Base-by-base conservation (phyloP, 30 jellyfish, hydroid and myxozoan genomes). In the Aurelia sp. region DNA sequence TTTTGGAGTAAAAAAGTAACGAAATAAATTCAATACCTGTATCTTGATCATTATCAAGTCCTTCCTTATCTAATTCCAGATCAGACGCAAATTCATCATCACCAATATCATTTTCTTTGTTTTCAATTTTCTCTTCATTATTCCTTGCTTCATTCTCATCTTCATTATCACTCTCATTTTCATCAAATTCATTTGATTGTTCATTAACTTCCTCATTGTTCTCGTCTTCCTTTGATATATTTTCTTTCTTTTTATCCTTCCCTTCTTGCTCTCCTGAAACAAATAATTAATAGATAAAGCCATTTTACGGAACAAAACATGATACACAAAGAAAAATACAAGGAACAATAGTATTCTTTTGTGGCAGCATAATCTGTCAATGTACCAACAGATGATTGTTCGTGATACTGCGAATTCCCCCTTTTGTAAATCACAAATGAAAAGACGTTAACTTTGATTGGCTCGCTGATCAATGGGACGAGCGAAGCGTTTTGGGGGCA, bases 181-280 rank as follows among this genome's bases (percentile, higher is more conserved):
- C 87, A 68, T 48, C 61, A 55, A 41, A 19, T 80, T 94, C 96
- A 22, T 83, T 88, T 20, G 88, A 48, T 18, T 51, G 10, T 40
- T 73, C 93, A 35, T 91, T 86, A 16, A 50, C 89, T 18, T 84
- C 82, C 20, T 63, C 62, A 18, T 47, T 72, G 15, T 58, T 76
- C 35, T 81, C 82, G 30, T 63, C 85, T 52, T 85, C 81, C 2
- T 72, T 63, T 21, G 50, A 13, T 8, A 61, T 65, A 19, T 72
- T 59, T 4, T 74, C 74, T 24, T 63, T 77, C 30, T 88, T 71
- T 15, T 63, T 67, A 22, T 88, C 96, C 30, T 88, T 66, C 21
- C 96, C 97, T 72, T 87, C 93, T 72, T 93, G 97, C 63, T 87
- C 96, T 19, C 97, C 97, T 91, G 72, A 6, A 61, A 2, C 41